phyloP scores from a whole-genome alignment of 2,113 vertebrate genomes.

The Hemichromis elongatus region DNA sequence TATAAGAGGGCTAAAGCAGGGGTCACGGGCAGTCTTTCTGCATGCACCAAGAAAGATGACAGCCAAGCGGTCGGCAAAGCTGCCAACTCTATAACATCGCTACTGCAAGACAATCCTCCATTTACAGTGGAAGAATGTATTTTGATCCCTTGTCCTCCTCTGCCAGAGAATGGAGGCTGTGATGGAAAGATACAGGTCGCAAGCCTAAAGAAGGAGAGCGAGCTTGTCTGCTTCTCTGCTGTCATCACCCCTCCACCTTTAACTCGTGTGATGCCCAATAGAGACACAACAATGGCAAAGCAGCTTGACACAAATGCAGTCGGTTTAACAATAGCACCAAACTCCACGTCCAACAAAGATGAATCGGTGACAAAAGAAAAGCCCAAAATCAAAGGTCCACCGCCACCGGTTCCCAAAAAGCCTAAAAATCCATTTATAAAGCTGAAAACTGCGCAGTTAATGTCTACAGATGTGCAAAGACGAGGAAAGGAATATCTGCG shows the following conservation, averaged over 20 bases:
- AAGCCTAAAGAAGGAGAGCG: conserved; percentile 39
- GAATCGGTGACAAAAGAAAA: conserved; percentile 17
- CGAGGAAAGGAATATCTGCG: conserved; percentile 50
- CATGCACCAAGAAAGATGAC: neutral
- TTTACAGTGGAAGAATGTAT: conserved; percentile 25
- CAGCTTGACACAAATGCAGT: neutral
- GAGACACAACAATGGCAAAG: neutral
- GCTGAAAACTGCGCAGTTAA: conserved; percentile 48
- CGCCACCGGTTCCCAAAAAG: conserved; percentile 73
- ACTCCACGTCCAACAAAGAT: neutral
- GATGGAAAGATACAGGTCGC: conserved; percentile 14
- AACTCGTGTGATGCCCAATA: conserved; percentile 38
- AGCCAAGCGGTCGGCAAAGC: neutral
- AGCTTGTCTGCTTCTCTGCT: conserved; percentile 52
- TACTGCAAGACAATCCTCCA: neutral
- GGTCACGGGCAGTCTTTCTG: neutral
- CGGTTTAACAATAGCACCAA: neutral
- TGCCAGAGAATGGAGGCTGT: neutral
- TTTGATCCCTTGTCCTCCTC: neutral
- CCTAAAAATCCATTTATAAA: conserved; percentile 70
- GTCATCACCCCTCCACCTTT: conserved; percentile 43
- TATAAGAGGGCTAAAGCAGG: conserved; percentile 22
- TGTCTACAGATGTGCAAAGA: conserved; percentile 50
- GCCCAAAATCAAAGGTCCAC: conserved; percentile 65
- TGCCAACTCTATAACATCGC: neutral